Conservation (phyloP, 2,888 invertebrate genomes). For the Metellina segmentata region DNA sequence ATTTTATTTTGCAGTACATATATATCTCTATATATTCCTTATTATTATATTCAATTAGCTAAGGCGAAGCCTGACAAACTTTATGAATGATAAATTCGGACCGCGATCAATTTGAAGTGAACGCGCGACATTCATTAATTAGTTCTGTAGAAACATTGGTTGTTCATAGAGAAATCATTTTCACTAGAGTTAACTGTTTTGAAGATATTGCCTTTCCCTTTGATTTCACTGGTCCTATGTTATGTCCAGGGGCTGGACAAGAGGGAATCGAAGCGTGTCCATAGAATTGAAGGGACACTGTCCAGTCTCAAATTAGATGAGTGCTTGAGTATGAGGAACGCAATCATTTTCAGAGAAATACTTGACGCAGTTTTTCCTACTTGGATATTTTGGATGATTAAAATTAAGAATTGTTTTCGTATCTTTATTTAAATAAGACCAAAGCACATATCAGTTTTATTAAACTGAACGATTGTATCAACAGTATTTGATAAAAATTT, state of each 20-base stretch:
- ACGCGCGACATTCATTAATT: slow-evolving; percentile 62
- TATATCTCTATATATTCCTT: too few species aligned
- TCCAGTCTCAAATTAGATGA: not conserved
- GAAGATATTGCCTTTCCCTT: slow-evolving; percentile 49
- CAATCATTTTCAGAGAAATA: too few species aligned
- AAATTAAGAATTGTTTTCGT: too few species aligned
- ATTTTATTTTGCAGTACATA: not conserved
- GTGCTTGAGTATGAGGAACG: too few species aligned
- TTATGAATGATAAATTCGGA: slow-evolving; percentile 64
- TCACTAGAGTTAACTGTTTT: slow-evolving; percentile 48
- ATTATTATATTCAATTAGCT: slow-evolving; percentile 60
- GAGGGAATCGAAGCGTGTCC: not conserved
- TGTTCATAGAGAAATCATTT: slow-evolving; percentile 63
- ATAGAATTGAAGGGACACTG: not conserved
- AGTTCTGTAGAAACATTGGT: slow-evolving; percentile 61
- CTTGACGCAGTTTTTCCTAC: too few species aligned
- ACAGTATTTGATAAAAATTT: too few species aligned
- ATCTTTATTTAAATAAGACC: too few species aligned
- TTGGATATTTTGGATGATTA: too few species aligned
- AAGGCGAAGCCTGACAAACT: slow-evolving; percentile 55
- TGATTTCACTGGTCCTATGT: not conserved
- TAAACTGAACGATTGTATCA: too few species aligned
- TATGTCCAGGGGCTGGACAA: slow-evolving; percentile 2
- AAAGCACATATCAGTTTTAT: too few species aligned
- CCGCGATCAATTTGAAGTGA: slow-evolving; percentile 57